Conservation (phyloP, 2,113 vertebrate species). For the Toxotes jaculatrix region DNA sequence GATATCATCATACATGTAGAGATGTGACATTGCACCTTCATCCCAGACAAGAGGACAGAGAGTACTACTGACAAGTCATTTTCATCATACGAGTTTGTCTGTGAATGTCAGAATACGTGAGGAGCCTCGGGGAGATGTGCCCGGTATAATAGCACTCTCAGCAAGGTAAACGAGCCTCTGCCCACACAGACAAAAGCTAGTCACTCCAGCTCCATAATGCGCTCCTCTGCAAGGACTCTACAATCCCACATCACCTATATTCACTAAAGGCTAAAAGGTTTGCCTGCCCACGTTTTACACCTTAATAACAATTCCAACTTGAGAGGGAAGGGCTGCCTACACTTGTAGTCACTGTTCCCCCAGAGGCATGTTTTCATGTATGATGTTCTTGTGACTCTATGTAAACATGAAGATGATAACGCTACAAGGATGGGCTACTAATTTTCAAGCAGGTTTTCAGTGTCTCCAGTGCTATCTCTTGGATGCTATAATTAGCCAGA, state of each 20-base stretch:
- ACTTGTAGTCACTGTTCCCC: constrained; percentile 28
- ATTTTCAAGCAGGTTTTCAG: constrained; percentile 38
- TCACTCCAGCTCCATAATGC: constrained; percentile 73
- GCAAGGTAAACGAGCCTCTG: constrained; percentile 70
- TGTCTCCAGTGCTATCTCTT: constrained; percentile 54
- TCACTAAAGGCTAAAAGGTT: constrained; percentile 79
- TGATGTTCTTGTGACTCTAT: constrained; percentile 25
- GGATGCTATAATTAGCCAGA: constrained; percentile 73
- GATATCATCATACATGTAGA: background rate
- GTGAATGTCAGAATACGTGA: constrained; percentile 46
- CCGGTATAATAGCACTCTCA: constrained; percentile 65
- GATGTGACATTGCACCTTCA: background rate
- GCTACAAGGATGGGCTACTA: constrained; percentile 22
- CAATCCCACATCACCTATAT: constrained; percentile 79
- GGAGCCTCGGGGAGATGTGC: constrained; percentile 54
- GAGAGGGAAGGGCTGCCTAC: constrained; percentile 66
- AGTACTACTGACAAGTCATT: constrained; percentile 12
- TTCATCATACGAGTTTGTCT: constrained; percentile 31
- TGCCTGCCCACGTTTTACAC: constrained; percentile 72
- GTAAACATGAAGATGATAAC: constrained; percentile 45
- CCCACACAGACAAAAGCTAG: constrained; percentile 78
- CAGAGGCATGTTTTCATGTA: constrained; percentile 46
- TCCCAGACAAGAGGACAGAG: constrained; percentile 1
- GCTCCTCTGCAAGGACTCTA: constrained; percentile 76
- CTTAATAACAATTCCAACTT: constrained; percentile 60